Conservation (phyloP, 2,113 vertebrate species). For the Lota lota region DNA sequence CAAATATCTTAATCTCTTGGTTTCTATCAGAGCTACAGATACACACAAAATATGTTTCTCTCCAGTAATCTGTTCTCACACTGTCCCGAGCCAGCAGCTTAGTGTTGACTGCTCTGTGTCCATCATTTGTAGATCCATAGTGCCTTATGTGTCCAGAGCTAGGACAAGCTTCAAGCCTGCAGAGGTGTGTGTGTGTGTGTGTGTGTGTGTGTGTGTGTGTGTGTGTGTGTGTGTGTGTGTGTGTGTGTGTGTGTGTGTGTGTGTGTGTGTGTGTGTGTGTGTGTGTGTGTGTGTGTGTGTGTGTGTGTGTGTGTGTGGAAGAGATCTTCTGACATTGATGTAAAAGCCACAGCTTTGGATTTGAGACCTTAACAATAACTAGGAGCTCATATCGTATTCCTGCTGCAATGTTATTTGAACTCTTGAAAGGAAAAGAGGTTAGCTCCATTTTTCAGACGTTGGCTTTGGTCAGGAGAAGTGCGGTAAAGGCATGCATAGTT, state of each 20-base stretch:
- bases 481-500: neutral
- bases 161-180: no score
- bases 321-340: slow-evolving; percentile 55
- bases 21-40: slow-evolving; percentile 11
- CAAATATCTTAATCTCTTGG: slow-evolving; percentile 24
- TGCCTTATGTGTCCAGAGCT: no score
- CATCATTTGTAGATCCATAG: no score
- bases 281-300: slow-evolving; percentile 7
- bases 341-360: slow-evolving; percentile 58
- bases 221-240: no score
- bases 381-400: slow-evolving; percentile 30
- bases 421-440: slow-evolving; percentile 45
- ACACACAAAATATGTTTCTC: neutral
- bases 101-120: neutral
- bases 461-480: neutral
- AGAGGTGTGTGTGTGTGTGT: no score
- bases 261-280: no score
- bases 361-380: slow-evolving; percentile 34
- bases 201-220: no score
- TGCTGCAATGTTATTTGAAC: slow-evolving; percentile 45
- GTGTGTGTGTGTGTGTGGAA: slow-evolving; percentile 21
- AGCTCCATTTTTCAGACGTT: neutral
- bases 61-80: slow-evolving; percentile 2
- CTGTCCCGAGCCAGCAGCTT: neutral
- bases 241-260: no score